A percentile compares a stretch with the other conserved stretches of the same genome.
phyloP scores from a whole-genome alignment of 2,888 invertebrate genomes.

The Diogma glabrata region DNA sequence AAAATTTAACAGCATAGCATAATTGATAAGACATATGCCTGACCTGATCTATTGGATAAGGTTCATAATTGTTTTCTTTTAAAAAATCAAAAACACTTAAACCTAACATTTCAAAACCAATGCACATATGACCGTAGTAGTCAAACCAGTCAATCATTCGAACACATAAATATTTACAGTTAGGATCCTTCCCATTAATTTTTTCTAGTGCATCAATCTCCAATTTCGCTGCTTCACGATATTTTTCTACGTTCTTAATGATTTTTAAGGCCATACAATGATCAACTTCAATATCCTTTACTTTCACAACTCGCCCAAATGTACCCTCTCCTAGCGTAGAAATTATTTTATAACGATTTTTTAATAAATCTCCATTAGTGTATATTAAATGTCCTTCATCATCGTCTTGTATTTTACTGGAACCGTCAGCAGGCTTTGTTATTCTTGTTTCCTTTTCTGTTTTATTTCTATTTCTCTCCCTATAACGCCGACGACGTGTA shows the following conservation, averaged over 20 bases:
- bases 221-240: slow-evolving; percentile 96
- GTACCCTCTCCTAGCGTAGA: slow-evolving; percentile 99
- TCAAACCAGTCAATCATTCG: slow-evolving; percentile 97
- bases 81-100: slow-evolving; percentile 96
- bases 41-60: slow-evolving; percentile 95
- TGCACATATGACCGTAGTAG: slow-evolving; percentile 96
- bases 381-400: slow-evolving; percentile 99
- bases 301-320: slow-evolving; percentile 99
- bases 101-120: slow-evolving; percentile 95
- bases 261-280: slow-evolving; percentile 94
- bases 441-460: slow-evolving; percentile 1
- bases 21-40: slow-evolving; percentile 96
- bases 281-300: slow-evolving; percentile 90
- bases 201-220: slow-evolving; percentile 99
- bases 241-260: slow-evolving; percentile 99
- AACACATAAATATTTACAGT: slow-evolving; percentile 87
- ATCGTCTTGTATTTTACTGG: slow-evolving; percentile 86
- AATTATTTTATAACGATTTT: slow-evolving; percentile 98
- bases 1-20: slow-evolving; percentile 92
- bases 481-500: slow-evolving; percentile 2
- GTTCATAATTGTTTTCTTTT: slow-evolving; percentile 97
- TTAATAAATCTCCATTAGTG: slow-evolving; percentile 96
- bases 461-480: background rate
- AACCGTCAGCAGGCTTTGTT: background rate
- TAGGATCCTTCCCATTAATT: slow-evolving; percentile 87